These are phyloP conservation scores for Aspiorhynchus laticeps DNA, from an alignment of 2,113 vertebrate genomes.

Conservation along the genomic window DNA sequence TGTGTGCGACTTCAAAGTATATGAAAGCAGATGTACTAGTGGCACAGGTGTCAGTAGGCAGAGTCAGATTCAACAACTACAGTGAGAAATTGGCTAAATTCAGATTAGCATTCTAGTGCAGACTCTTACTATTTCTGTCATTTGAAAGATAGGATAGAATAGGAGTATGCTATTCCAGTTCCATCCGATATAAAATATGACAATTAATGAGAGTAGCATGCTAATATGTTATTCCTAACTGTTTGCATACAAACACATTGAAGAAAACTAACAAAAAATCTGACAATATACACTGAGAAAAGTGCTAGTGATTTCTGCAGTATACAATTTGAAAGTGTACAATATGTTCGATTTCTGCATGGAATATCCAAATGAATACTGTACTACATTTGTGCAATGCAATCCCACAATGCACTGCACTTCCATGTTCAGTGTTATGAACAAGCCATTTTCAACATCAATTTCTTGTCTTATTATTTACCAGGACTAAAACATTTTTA, in stretches of 20 bases:
- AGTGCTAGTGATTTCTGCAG: neutral
- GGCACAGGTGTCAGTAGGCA: neutral
- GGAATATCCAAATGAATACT: neutral
- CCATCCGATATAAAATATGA: neutral
- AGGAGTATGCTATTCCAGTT: neutral
- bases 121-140: neutral
- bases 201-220: neutral
- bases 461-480: neutral
- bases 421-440: neutral
- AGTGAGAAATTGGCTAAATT: neutral
- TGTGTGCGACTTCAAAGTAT: neutral
- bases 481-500: neutral
- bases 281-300: too few species aligned
- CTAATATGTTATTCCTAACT: neutral
- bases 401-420: neutral
- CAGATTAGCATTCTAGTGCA: neutral
- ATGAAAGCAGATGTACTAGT: neutral
- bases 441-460: neutral
- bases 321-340: neutral
- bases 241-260: neutral
- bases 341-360: neutral
- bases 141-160: neutral
- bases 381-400: neutral
- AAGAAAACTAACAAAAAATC: too few species aligned
- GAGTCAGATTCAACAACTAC: neutral